phyloP scores from a whole-genome alignment of 2,888 invertebrate species.

The Epistrophe eligans region DNA sequence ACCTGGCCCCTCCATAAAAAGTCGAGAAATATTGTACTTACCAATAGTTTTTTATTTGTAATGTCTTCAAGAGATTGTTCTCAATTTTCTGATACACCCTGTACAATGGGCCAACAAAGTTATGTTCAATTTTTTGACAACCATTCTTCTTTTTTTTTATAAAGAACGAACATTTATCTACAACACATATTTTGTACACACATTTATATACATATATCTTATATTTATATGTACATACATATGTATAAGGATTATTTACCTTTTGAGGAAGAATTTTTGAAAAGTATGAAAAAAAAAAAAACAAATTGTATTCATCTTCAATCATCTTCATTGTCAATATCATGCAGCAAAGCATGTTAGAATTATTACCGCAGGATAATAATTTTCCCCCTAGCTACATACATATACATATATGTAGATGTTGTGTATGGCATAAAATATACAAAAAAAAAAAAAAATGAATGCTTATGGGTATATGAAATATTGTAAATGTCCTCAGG shows the following conservation, averaged over 20 bases:
- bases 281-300: slow-evolving; percentile 1
- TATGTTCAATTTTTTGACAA: background rate
- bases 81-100: background rate
- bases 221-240: no score
- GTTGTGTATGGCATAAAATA: background rate
- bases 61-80: no score
- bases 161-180: background rate
- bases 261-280: background rate
- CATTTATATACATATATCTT: background rate
- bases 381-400: slow-evolving; percentile 4
- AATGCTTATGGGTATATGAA: background rate
- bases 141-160: background rate
- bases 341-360: background rate
- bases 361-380: slow-evolving; percentile 14
- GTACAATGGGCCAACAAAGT: background rate
- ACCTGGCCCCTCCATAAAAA: no score
- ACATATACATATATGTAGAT: no score
- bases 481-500: slow-evolving; percentile 3
- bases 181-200: background rate
- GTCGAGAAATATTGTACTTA: no score
- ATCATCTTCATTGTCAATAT: slow-evolving; percentile 25
- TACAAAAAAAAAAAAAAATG: background rate
- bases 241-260: background rate
- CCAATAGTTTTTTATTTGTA: no score
- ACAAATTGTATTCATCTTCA: slow-evolving; percentile 5